Base-by-base conservation (phyloP, 2,888 invertebrate species). In the Proisotoma minuta region DNA sequence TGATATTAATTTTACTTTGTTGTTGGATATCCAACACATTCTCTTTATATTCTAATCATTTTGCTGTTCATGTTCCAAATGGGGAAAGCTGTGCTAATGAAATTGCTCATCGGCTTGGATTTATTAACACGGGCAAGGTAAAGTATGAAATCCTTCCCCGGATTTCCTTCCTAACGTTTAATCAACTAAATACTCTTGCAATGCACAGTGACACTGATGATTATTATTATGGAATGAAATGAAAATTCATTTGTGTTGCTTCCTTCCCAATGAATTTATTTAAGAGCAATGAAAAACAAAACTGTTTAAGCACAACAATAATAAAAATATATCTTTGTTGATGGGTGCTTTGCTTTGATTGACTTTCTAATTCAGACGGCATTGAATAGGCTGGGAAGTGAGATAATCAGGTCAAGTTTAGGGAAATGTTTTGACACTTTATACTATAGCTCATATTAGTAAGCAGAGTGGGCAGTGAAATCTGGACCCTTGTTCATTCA, bases 11-110 rank as follows among this genome's bases (percentile, higher is more conserved):
- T 56, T 2, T 56, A 24, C 5, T 56, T 12, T 34, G 15, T 15
- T 56, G 29, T 5, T 56, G 43, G n/a, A 23, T 56, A 47, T 40
- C 56, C 8, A 3, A 43, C 10, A 24, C 56, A 22, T 5, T 23
- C 23, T 56, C 56, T 3, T 20, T 56, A n/a, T 81, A 76, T 74
- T 77, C 78, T 23, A 81, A 82, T 74, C 78, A 81, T 69, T 82
- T 81, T 78, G 82, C 81, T 20, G 79, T 80, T 1, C 77, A 79
- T 66, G 77, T 82, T 59, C 76, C 75, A 15, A 79, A 79, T 23
- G 81, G 81, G 39, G 68, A 72, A 24, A 74, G 75, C 4, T 63
- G 57, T 56, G 75, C 76, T 20, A 78, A 79, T 23, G 75, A 76
- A 63, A 75, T 81, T 47, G 81, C 81, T 10, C 66, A 65, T 39